phyloP scores from a whole-genome alignment of 2,888 invertebrate species.

The Creontiades dilutus region DNA sequence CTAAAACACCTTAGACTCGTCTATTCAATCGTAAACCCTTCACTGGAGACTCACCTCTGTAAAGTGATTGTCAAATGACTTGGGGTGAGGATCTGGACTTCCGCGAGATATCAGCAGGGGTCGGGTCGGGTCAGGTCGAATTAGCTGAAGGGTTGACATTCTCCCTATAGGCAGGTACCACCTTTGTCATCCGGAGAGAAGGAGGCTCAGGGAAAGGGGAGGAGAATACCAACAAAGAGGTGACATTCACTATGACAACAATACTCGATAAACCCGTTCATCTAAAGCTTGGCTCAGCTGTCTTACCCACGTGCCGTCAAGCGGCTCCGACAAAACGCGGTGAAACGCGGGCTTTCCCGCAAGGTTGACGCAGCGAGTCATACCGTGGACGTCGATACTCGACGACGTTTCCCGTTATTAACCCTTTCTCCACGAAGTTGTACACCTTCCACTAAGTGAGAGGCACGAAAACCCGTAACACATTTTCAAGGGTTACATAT shows the following conservation, averaged over 20 bases:
- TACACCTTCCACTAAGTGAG: too few relatives aligned
- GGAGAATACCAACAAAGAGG: slow-evolving; percentile 54
- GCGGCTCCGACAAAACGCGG: not conserved
- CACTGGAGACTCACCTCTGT: too few relatives aligned
- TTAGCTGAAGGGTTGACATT: slow-evolving; percentile 52
- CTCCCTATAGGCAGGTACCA: slow-evolving; percentile 35
- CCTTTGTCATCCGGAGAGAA: slow-evolving; percentile 40
- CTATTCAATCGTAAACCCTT: too few relatives aligned
- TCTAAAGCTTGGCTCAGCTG: slow-evolving; percentile 50
- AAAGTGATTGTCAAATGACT: not conserved
- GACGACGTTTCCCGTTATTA: not conserved
- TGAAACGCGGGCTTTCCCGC: not conserved
- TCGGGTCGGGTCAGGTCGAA: slow-evolving; percentile 23
- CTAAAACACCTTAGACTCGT: too few relatives aligned
- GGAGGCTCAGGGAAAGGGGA: slow-evolving; percentile 17
- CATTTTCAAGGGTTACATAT: too few relatives aligned
- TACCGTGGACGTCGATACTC: not conserved
- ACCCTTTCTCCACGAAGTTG: not conserved
- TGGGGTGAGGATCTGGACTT: not conserved
- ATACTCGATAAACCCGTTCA: slow-evolving; percentile 67
- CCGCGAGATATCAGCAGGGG: not conserved
- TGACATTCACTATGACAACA: slow-evolving; percentile 64
- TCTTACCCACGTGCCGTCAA: slow-evolving; percentile 54
- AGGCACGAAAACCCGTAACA: too few relatives aligned
- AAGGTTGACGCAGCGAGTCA: not conserved